Evolutionary conservation across 1,140 invertebrate genomes (phyloP).

Genomic region (Anoplolepis gracilipes): DNA sequence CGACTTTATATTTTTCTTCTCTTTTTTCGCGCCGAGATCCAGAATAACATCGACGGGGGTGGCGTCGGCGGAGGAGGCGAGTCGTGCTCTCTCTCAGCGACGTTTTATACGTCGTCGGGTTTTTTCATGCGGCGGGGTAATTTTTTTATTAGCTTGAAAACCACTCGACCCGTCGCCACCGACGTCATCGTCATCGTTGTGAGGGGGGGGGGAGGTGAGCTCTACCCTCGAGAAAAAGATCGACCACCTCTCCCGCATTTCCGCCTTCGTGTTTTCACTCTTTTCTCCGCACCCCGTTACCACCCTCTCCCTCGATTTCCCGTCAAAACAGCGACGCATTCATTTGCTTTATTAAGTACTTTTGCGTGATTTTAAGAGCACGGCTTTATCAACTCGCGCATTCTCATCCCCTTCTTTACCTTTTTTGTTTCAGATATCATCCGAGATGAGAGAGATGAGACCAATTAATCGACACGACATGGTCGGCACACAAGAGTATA

Average conservation of each 20-base stretch:
- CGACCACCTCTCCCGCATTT: slow-evolving; percentile 34
- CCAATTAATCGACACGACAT: slow-evolving; percentile 32
- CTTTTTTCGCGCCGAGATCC: slow-evolving; percentile 57
- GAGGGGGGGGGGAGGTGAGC: slow-evolving; percentile 49
- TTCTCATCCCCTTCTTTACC: background rate
- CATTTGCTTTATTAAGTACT: slow-evolving; percentile 79
- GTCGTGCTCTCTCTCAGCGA: slow-evolving; percentile 67
- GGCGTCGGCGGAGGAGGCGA: slow-evolving; percentile 20
- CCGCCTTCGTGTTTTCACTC: slow-evolving; percentile 47
- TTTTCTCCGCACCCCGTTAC: slow-evolving; percentile 19
- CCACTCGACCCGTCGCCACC: slow-evolving; percentile 80
- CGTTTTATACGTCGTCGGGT: slow-evolving; percentile 79
- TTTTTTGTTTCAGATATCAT: slow-evolving; percentile 11
- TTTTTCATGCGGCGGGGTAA: slow-evolving; percentile 79
- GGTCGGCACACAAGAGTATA: background rate
- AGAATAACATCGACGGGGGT: slow-evolving; percentile 39
- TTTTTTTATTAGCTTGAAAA: slow-evolving; percentile 84
- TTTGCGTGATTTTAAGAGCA: slow-evolving; percentile 76
- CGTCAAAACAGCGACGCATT: slow-evolving; percentile 73
- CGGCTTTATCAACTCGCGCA: slow-evolving; percentile 65
- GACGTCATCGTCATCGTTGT: slow-evolving; percentile 67
- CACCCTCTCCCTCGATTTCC: slow-evolving; percentile 22
- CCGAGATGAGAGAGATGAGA: slow-evolving; percentile 32
- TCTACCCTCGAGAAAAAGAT: slow-evolving; percentile 68
- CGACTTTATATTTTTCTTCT: slow-evolving; percentile 63